Evolutionary conservation across 2,888 invertebrate genomes (phyloP), one percentile per base, ranked within the genome.

Genomic region (Boloria selene): DNA sequence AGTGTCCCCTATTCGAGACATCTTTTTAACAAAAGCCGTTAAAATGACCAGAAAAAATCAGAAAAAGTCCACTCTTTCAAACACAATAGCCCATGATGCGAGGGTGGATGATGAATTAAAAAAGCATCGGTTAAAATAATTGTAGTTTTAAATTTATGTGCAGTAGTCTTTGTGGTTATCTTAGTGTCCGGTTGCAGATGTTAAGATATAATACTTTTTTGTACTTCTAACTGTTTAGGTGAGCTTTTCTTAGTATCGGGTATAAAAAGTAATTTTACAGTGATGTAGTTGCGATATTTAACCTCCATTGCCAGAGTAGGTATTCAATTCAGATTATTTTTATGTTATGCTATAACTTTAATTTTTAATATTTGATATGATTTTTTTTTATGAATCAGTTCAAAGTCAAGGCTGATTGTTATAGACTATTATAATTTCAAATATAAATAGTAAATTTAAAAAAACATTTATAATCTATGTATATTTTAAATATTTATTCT

Each of bases 81-180:
- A 70, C 74, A 88, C 90, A 90, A 92, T 84, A 73, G 86, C 55
- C 73, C 81, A 75, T 84, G 84, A 86, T 84, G 90, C 82, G 90
- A 84, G 91, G 92, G 91, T 88, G 91, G 89, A 89, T 87, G 84
- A 68, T 68, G 59, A 59, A 59, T 76, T 72, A 73, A 84, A 86
- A 86, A 88, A 83, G 83, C 74, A 72, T 70, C 75, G 78, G 77
- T 81, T 86, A 86, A 88, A 88, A 89, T 90, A 87, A 88, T 89
- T 89, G 88, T 87, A 84, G 84, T 86, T 88, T 87, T 80, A 85
- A 89, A 91, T 92, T 91, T 90, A 91, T 91, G 87, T 84, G 82
- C 81, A 82, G 89, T 83, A 86, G 86, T 82, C 84, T 83, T 89
- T 90, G 90, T 90, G 88, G 88, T 84, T 78, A 79, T 80, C 71